Conservation (phyloP, 2,888 invertebrate genomes). For the Diarsia brunnea region DNA sequence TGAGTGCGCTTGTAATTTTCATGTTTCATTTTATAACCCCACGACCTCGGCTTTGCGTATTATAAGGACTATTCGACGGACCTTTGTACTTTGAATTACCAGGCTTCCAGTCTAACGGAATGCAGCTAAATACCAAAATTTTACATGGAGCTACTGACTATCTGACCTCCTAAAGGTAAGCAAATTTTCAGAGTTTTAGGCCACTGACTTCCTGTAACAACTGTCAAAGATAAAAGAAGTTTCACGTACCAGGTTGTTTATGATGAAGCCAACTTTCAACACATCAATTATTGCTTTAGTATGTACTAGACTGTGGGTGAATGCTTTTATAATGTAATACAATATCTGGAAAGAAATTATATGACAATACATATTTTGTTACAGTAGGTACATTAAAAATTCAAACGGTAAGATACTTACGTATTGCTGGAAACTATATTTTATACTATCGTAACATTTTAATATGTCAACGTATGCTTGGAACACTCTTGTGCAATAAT, state of each 20-base stretch:
- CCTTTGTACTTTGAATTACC: too few species aligned
- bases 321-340: constrained; percentile 11
- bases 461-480: constrained; percentile 39
- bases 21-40: too few species aligned
- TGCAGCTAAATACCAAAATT: too few species aligned
- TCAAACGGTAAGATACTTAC: constrained; percentile 21
- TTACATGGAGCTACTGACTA: too few species aligned
- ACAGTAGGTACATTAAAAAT: not conserved
- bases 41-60: too few species aligned
- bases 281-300: not conserved
- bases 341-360: constrained; percentile 35
- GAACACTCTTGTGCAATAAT: constrained; percentile 12
- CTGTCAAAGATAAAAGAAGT: not conserved
- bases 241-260: not conserved
- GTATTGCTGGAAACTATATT: constrained; percentile 15
- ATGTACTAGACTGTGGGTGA: not conserved
- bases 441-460: constrained; percentile 31
- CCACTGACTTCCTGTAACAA: not conserved
- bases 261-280: not conserved
- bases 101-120: too few species aligned
- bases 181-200: too few species aligned
- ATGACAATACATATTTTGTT: not conserved
- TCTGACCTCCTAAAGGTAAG: too few species aligned
- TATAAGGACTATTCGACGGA: too few species aligned
- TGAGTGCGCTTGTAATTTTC: too few species aligned